These are phyloP conservation scores for Peromyscus aztecus DNA, from an alignment of 2,797 vertebrate species.

Conservation along the genomic window DNA sequence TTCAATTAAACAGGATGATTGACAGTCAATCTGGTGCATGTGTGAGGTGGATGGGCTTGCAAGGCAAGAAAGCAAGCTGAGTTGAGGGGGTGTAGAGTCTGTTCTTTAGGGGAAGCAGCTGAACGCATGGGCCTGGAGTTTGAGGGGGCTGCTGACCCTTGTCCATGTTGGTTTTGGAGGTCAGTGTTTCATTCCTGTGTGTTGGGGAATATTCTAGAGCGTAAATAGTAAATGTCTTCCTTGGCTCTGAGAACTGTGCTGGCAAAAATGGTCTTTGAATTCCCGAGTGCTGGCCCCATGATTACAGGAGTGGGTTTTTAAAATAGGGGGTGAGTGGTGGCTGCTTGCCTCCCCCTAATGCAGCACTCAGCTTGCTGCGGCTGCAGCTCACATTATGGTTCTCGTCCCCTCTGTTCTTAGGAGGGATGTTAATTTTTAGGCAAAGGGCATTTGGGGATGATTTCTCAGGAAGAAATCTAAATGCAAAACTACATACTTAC, in stretches of 20 bases:
- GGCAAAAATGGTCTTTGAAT: not conserved
- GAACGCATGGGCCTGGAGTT: not conserved
- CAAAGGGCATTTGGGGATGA: not conserved
- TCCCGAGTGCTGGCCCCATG: not conserved
- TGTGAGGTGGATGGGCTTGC: not conserved
- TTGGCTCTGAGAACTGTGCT: constrained; percentile 33
- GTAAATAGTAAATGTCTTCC: not conserved
- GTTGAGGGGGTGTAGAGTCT: not conserved
- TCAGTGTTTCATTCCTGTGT: not conserved
- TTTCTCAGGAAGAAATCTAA: not conserved
- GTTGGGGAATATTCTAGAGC: not conserved
- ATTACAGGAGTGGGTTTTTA: not conserved
- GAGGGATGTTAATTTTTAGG: not conserved
- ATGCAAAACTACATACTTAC: constrained; percentile 18
- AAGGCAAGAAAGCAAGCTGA: not conserved
- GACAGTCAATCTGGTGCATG: rapidly evolving
- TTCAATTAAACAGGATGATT: not conserved
- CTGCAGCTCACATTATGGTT: not conserved
- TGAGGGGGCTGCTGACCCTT: not conserved
- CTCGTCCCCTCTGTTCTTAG: not conserved
- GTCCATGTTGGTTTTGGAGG: not conserved
- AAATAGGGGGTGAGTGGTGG: not conserved
- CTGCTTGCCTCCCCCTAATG: not conserved
- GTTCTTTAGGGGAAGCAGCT: not conserved
- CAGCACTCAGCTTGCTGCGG: no score